A percentile compares a stretch with the other conserved stretches of the same genome.
Conservation (phyloP, 1,140 invertebrate species). For the Stegodyphus dumicola region DNA sequence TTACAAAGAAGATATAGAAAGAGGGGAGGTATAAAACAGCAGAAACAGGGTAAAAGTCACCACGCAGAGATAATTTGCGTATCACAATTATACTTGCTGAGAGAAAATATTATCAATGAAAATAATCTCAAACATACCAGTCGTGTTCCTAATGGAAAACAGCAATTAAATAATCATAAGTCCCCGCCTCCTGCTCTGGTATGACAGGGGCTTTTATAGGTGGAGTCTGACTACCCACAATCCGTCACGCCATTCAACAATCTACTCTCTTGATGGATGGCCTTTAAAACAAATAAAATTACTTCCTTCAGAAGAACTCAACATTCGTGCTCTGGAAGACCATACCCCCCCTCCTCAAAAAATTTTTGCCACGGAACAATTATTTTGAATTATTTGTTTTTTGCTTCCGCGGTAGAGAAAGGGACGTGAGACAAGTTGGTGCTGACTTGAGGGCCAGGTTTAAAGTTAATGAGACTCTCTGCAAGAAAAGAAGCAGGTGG, state of each 20-base stretch:
- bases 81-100: too few relatives aligned
- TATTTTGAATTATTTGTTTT: not conserved
- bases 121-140: too few relatives aligned
- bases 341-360: not conserved
- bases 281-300: too few relatives aligned
- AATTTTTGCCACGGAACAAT: not conserved
- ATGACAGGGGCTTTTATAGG: too few relatives aligned
- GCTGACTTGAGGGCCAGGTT: not conserved
- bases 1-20: too few relatives aligned
- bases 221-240: too few relatives aligned
- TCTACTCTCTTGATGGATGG: not conserved
- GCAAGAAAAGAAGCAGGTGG: not conserved
- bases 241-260: not conserved
- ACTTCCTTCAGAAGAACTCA: not conserved
- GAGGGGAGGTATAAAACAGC: too few relatives aligned
- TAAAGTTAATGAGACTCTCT: too few relatives aligned
- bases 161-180: too few relatives aligned
- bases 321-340: not conserved
- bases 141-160: too few relatives aligned
- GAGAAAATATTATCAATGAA: too few relatives aligned
- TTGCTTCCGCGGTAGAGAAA: not conserved
- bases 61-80: not conserved
- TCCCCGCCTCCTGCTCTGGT: too few relatives aligned
- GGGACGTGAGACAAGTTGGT: not conserved
- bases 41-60: not conserved